These are phyloP conservation scores for Lasioglossum malachurum DNA, from an alignment of 2,888 invertebrate species.

Conservation along the genomic window DNA sequence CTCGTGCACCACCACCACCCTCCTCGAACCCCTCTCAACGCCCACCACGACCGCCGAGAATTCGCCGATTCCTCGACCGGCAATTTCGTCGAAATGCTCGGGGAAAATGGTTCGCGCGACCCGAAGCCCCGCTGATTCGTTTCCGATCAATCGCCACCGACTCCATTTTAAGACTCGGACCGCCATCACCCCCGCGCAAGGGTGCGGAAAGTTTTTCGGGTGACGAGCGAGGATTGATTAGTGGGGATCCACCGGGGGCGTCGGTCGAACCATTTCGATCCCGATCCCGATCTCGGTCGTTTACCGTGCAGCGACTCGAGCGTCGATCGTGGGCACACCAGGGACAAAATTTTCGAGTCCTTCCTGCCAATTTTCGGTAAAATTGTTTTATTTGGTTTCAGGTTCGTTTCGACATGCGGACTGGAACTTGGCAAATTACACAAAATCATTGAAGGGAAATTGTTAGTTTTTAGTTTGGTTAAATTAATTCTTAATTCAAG, in stretches of 20 bases:
- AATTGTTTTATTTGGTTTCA: background rate
- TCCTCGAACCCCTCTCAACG: background rate
- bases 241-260: constrained; percentile 2
- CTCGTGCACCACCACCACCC: background rate
- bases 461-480: no score
- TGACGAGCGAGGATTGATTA: constrained; percentile 30
- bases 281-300: background rate
- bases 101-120: constrained; percentile 9
- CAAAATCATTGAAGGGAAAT: background rate
- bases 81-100: constrained; percentile 12
- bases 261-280: constrained; percentile 3
- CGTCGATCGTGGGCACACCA: background rate
- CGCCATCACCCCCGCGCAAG: constrained; percentile 6
- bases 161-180: constrained; percentile 21
- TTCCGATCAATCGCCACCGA: constrained; percentile 26
- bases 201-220: constrained; percentile 16
- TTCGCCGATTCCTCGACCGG: background rate
- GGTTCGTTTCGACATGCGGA: background rate
- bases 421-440: background rate
- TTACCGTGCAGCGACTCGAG: background rate
- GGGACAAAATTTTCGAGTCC: background rate
- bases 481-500: no score
- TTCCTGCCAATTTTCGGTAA: background rate
- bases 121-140: constrained; percentile 18
- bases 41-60: constrained; percentile 14